Conservation (phyloP, 1,140 invertebrate genomes). For the Drosophila melanogaster region Release_6_plus_ISO1_MT NT_033777.3:27321501-27322000, state of each 20-base stretch:
- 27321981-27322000: conserved; percentile 83
- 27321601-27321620: conserved; percentile 89
- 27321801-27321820: conserved; percentile 46
- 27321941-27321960: conserved; percentile 86
- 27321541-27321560: conserved; percentile 88
- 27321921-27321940: conserved; percentile 85
- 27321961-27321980: conserved; percentile 85
- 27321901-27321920: conserved; percentile 79
- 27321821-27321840: conserved; percentile 54
- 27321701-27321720: conserved; percentile 84
- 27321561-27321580: conserved; percentile 91
- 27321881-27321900: conserved; percentile 67
- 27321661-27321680: conserved; percentile 84
- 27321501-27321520: conserved; percentile 89
- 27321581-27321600: conserved; percentile 86
- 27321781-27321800: conserved; percentile 48
- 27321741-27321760: conserved; percentile 68
- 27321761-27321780: conserved; percentile 59
- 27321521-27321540: conserved; percentile 88
- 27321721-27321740: conserved; percentile 73
- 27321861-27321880: conserved; percentile 49
- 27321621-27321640: conserved; percentile 88
- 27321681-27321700: conserved; percentile 90
- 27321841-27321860: conserved; percentile 85
- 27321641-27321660: conserved; percentile 87